A percentile compares a stretch with the other conserved stretches of the same genome.
phyloP scores from a whole-genome alignment of 2,888 invertebrate genomes.

The Troides oblongomaculatus region DNA sequence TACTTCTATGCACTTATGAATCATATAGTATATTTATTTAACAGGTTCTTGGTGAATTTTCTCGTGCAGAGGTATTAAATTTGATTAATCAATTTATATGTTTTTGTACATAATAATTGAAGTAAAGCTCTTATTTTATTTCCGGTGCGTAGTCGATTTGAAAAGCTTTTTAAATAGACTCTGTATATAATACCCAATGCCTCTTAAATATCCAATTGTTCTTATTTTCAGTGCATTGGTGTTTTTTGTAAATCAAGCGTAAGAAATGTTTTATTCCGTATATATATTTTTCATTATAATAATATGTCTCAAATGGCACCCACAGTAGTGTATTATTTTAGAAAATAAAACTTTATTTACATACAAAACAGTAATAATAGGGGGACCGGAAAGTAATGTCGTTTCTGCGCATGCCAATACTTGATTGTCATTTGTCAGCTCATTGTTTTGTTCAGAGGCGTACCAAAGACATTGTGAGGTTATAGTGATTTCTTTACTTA shows the following conservation, averaged over 20 bases:
- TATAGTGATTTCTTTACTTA: too few species aligned
- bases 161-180: neutral
- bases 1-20: too few species aligned
- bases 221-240: slow-evolving; percentile 1
- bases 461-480: too few species aligned
- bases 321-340: too few species aligned
- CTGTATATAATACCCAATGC: too few species aligned
- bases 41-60: neutral
- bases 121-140: neutral
- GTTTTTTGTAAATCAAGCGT: slow-evolving; percentile 4
- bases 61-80: neutral
- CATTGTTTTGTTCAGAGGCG: too few species aligned
- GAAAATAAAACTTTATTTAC: too few species aligned
- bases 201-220: neutral
- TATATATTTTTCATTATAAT: neutral
- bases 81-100: neutral
- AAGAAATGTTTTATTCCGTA: neutral
- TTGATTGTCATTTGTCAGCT: too few species aligned
- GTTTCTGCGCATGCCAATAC: too few species aligned
- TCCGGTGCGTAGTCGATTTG: neutral
- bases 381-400: too few species aligned
- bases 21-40: neutral
- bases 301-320: too few species aligned
- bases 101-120: neutral
- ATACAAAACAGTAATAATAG: too few species aligned